A percentile compares a stretch with the other conserved stretches of the same genome.
Evolutionary conservation across 2,888 invertebrate species (phyloP).

Genomic region (Dimorphilus gyrociliatus): DNA sequence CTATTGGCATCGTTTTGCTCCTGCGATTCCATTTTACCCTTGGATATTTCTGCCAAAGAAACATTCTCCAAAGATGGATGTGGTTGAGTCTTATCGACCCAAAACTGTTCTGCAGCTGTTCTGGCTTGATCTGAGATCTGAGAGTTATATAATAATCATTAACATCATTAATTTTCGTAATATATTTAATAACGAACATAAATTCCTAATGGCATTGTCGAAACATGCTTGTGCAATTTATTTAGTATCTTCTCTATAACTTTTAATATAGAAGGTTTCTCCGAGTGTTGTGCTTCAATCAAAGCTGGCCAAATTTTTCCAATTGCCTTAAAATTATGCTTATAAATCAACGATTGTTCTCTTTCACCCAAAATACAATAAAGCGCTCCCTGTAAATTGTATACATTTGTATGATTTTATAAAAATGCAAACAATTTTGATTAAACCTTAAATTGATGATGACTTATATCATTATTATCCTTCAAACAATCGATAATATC

Average conservation of each 20-base stretch:
- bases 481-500: conserved; percentile 45
- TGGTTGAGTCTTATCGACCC: too few species aligned
- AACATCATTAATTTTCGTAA: too few species aligned
- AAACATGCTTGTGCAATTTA: conserved; percentile 31
- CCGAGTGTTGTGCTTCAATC: conserved; percentile 59
- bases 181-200: conserved; percentile 14
- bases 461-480: conserved; percentile 45
- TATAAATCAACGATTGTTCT: conserved; percentile 48
- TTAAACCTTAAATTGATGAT: conserved; percentile 57
- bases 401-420: too few species aligned
- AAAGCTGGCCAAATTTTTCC: conserved; percentile 59
- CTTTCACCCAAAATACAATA: conserved; percentile 54
- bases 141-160: too few species aligned
- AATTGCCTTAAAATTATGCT: conserved; percentile 59
- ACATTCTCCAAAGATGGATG: too few species aligned
- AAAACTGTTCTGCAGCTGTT: too few species aligned
- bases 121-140: too few species aligned
- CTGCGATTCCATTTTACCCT: too few species aligned
- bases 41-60: too few species aligned
- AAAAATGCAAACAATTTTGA: too few species aligned
- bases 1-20: too few species aligned
- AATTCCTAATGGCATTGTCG: conserved; percentile 23
- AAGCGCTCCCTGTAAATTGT: conserved; percentile 54
- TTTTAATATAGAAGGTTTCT: conserved; percentile 49
- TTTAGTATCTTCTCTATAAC: conserved; percentile 37